Percentiles rank a stretch among this genome's conserved stretches.
Evolutionary conservation across 2,888 invertebrate species (phyloP).

Genomic region (Lycophotia porphyrea): DNA sequence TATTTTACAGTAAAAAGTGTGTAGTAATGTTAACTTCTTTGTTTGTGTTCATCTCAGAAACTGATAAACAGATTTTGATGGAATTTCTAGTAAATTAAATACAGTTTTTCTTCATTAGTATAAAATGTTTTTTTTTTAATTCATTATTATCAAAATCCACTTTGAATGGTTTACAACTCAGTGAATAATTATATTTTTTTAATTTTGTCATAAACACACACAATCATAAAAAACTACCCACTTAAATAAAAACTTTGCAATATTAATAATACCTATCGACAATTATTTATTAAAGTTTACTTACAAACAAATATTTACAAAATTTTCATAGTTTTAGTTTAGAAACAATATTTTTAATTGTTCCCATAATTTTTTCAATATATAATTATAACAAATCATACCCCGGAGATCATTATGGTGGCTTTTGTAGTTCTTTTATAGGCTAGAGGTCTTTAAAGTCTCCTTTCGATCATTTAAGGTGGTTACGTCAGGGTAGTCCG

Average conservation of each 20-base stretch:
- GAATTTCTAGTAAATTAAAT: neutral
- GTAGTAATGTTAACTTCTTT: slow-evolving; percentile 24
- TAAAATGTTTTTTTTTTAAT: neutral
- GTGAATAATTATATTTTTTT: neutral
- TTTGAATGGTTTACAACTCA: neutral
- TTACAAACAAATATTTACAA: slow-evolving; percentile 55
- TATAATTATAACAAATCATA: slow-evolving; percentile 49
- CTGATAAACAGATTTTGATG: slow-evolving; percentile 11
- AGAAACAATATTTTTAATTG: slow-evolving; percentile 65
- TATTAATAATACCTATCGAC: slow-evolving; percentile 35
- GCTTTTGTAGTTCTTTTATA: slow-evolving; percentile 34
- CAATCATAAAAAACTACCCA: slow-evolving; percentile 36
- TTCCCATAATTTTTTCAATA: slow-evolving; percentile 63
- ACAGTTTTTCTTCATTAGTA: neutral
- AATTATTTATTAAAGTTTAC: slow-evolving; percentile 28
- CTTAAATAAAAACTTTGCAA: slow-evolving; percentile 40
- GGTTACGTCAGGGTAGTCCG: too few relatives aligned
- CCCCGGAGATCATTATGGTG: slow-evolving; percentile 60
- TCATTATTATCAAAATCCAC: neutral
- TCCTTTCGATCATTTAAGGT: neutral
- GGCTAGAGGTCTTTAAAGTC: neutral
- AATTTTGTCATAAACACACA: neutral
- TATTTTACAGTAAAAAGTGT: slow-evolving; percentile 56
- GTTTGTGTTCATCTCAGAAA: slow-evolving; percentile 29
- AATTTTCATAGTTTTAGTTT: slow-evolving; percentile 38